These are phyloP conservation scores for Halcyon malimbica DNA, from an alignment of 2,113 vertebrate species.

Conservation along the genomic window DNA sequence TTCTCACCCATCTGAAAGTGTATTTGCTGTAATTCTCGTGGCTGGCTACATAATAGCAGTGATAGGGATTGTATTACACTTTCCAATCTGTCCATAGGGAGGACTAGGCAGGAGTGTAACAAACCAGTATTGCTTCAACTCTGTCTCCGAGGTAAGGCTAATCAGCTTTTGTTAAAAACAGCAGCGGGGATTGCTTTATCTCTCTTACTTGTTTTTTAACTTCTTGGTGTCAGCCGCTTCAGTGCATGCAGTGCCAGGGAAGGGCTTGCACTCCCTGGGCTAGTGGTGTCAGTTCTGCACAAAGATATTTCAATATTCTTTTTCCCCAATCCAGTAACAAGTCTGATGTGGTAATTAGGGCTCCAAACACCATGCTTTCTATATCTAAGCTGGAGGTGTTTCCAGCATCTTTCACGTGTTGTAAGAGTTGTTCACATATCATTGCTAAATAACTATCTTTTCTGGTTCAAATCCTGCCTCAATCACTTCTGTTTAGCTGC, in stretches of 20 bases:
- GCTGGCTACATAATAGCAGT: neutral
- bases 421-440: neutral
- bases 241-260: neutral
- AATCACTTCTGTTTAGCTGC: neutral
- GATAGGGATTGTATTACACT: neutral
- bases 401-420: neutral
- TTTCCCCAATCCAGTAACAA: neutral
- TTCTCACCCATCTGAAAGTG: neutral
- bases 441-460: neutral
- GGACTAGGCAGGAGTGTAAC: neutral
- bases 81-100: neutral
- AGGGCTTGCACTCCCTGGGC: neutral
- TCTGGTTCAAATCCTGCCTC: neutral
- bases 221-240: neutral
- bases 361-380: neutral
- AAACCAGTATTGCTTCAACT: neutral
- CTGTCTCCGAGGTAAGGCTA: constrained; percentile 18
- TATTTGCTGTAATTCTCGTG: neutral
- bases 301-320: neutral
- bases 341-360: neutral
- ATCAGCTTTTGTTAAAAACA: constrained; percentile 17
- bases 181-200: neutral
- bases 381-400: neutral
- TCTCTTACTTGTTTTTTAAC: neutral
- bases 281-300: neutral